Evolutionary conservation across 37 sponge, comb jelly and placozoan species (phyloP).

Genomic region (Hormiphora californensis): DNA sequence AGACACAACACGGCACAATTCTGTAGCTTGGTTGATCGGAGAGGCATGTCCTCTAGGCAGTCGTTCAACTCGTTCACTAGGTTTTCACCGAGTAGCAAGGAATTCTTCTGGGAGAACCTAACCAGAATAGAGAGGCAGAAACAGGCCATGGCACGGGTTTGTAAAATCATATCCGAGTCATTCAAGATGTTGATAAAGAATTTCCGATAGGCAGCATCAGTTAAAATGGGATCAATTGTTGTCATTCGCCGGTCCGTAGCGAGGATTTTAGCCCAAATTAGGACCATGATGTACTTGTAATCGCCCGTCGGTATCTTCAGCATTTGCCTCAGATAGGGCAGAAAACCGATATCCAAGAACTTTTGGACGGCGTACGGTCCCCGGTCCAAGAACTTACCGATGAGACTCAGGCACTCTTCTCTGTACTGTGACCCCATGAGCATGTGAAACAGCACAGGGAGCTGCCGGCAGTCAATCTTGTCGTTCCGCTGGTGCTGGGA

Average conservation of each 20-base stretch:
- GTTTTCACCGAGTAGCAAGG: conserved; percentile 28
- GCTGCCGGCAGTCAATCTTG: conserved; percentile 70
- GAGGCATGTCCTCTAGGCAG: background rate
- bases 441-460: conserved; percentile 91
- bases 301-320: conserved; percentile 84
- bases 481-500: conserved; percentile 53
- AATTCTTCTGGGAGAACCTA: conserved; percentile 32
- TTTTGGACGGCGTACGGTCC: conserved; percentile 85
- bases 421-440: conserved; percentile 87
- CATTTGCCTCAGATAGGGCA: conserved; percentile 93
- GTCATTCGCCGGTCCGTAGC: conserved; percentile 32
- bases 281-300: conserved; percentile 83
- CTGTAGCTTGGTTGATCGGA: conserved; percentile 7
- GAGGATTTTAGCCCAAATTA: conserved; percentile 89
- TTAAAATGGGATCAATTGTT: background rate
- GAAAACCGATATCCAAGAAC: conserved; percentile 77
- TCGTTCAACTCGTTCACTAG: conserved; percentile 27
- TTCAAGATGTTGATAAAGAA: conserved; percentile 51
- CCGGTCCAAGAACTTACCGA: conserved; percentile 86
- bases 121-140: conserved; percentile 50
- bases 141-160: conserved; percentile 39
- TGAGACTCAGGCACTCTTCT: conserved; percentile 82
- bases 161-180: conserved; percentile 11
- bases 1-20: conserved; percentile 82
- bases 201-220: background rate